Conservation (phyloP, 2,113 vertebrate species). For the Galemys pyrenaicus region DNA sequence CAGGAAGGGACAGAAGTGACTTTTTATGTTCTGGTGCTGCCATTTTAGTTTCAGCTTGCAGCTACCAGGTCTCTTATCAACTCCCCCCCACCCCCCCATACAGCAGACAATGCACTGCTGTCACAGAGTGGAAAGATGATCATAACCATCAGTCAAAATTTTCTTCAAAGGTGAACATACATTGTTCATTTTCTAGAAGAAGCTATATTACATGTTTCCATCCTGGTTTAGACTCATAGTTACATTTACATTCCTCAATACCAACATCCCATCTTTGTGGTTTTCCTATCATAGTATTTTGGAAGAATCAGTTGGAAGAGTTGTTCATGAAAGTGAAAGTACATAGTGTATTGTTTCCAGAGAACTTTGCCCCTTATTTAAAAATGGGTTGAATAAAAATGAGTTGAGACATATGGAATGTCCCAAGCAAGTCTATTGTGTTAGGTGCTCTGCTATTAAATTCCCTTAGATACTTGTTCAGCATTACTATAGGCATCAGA, state of each 20-base stretch:
- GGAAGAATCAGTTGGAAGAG: not conserved
- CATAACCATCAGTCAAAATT: not conserved
- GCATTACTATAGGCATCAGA: not conserved
- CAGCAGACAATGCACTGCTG: not conserved
- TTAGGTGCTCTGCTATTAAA: not conserved
- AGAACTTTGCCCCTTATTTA: not conserved
- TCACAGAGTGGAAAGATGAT: not conserved
- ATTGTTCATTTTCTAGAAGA: not conserved
- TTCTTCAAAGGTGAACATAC: not conserved
- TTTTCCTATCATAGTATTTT: conserved; percentile 3
- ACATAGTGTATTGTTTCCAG: not conserved
- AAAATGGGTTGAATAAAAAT: not conserved
- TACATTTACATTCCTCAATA: not conserved
- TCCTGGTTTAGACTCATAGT: not conserved
- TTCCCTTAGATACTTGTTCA: not conserved
- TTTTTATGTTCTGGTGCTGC: not conserved
- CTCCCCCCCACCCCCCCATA: no score
- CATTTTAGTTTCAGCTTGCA: not conserved
- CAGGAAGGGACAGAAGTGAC: not conserved
- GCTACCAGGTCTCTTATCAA: not conserved
- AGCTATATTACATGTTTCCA: not conserved
- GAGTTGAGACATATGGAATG: not conserved
- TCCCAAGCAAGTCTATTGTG: not conserved
- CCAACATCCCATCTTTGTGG: not conserved
- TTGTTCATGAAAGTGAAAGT: not conserved